These are phyloP conservation scores for Pherbina coryleti DNA, from an alignment of 2,888 invertebrate species.

Conservation along the genomic window DNA sequence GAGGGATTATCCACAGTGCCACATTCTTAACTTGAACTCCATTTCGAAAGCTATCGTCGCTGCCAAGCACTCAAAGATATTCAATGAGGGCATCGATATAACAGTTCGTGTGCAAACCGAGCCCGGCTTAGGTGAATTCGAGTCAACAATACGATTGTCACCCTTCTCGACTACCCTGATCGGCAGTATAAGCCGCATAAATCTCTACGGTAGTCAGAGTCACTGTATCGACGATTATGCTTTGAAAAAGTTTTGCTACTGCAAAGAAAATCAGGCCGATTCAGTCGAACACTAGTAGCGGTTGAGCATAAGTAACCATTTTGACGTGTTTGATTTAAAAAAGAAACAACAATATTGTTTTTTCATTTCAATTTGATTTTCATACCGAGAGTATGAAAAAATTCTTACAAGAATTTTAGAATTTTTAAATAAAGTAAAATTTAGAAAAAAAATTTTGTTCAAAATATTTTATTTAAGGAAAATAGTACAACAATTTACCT, in stretches of 20 bases:
- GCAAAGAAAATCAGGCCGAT: slow-evolving; percentile 66
- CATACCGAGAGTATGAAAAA: too few relatives aligned
- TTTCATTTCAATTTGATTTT: too few relatives aligned
- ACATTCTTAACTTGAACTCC: slow-evolving; percentile 73
- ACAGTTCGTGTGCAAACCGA: slow-evolving; percentile 70
- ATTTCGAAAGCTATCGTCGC: slow-evolving; percentile 79
- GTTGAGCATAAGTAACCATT: too few relatives aligned
- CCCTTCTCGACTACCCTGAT: slow-evolving; percentile 61
- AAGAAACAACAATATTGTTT: too few relatives aligned
- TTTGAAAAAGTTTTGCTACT: slow-evolving; percentile 84
- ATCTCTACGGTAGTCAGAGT: slow-evolving; percentile 85
- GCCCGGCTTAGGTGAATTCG: slow-evolving; percentile 77
- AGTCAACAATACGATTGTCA: slow-evolving; percentile 78
- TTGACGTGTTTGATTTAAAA: too few relatives aligned
- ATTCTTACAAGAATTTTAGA: too few relatives aligned
- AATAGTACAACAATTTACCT: too few relatives aligned
- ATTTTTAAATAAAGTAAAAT: too few relatives aligned
- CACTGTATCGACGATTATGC: slow-evolving; percentile 81
- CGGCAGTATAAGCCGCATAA: slow-evolving; percentile 83
- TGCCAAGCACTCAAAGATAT: slow-evolving; percentile 63
- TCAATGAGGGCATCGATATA: slow-evolving; percentile 65
- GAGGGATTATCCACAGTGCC: slow-evolving; percentile 75
- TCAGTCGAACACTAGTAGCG: too few relatives aligned
- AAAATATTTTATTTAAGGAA: too few relatives aligned
- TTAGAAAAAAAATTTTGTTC: too few relatives aligned